Evolutionary conservation across 2,113 vertebrate species (phyloP), one percentile per base, ranked within the genome.

Genomic region (Barnardius zonarius): DNA sequence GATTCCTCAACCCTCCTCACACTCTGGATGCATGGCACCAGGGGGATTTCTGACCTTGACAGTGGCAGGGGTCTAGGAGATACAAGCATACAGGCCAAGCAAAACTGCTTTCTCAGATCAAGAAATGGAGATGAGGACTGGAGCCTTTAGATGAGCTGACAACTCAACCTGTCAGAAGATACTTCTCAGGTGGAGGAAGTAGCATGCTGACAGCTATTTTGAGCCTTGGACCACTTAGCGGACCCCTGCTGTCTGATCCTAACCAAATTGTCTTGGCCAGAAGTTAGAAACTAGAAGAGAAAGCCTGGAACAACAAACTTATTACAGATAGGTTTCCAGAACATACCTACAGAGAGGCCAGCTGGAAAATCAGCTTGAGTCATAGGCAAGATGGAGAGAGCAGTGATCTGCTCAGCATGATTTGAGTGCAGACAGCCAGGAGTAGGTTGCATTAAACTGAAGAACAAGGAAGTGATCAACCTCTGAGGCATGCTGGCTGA

Each of bases 401-500:
- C 43, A 52, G 48, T 10, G 68, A 44, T 35, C 20, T 81, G 24
- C 54, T 66, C 44, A 57, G 33, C 74, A 33, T 10, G 43, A 75
- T 46, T 37, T 24, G 37, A 63, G 31, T 22, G 35, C 17, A 61
- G 79, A 17, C 17, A 83, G 61, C 16, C 64, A 89, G 69, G 41
- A 54, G 24, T 5, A 81, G 39, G 30, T 3, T 49, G 24, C 23
- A 67, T 24, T 62, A 70, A 51, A 67, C 19, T 33, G 43, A 75
- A 79, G 63, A 88, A 37, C 19, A 68, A 52, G 35, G 4, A 77
- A 78, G 14, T 3, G 9, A 27, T 35, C 52, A 75, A 78, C 17
- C 27, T 51, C 31, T 48, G 44, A 75, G 43, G 23, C 27, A 63
- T 3, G 6, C 4, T 0, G 0, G 18, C n/a, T 74, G 54, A 37